Conservation (phyloP, 2,797 vertebrate species). For the Sparus aurata region DNA sequence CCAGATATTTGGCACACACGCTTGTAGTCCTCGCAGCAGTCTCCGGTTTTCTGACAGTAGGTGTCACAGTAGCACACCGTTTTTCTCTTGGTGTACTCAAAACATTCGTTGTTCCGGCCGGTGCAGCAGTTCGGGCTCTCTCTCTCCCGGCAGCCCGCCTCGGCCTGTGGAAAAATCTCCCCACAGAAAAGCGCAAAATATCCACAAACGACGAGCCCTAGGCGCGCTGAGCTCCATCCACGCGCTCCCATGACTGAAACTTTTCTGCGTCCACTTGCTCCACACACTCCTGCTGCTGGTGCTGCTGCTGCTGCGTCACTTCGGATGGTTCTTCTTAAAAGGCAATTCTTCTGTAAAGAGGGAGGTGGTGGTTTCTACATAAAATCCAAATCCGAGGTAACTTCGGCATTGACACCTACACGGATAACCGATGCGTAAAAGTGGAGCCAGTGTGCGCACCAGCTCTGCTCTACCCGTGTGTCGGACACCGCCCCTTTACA, state of each 20-base stretch:
- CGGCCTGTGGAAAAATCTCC: constrained; percentile 54
- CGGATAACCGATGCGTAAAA: constrained; percentile 68
- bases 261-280: constrained; percentile 41
- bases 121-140: constrained; percentile 86
- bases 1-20: constrained; percentile 84
- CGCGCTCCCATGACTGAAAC: constrained; percentile 74
- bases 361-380: constrained; percentile 8
- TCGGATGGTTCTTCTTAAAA: constrained; percentile 1
- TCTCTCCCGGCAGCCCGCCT: constrained; percentile 85
- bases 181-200: constrained; percentile 71
- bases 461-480: constrained; percentile 44
- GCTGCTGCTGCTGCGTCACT: constrained; percentile 2
- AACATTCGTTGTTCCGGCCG: constrained; percentile 89
- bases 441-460: constrained; percentile 47
- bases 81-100: constrained; percentile 71
- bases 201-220: constrained; percentile 69
- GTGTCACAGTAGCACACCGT: constrained; percentile 90
- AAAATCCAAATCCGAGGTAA: constrained; percentile 24
- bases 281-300: constrained; percentile 15
- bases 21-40: constrained; percentile 88
- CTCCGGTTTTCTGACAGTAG: constrained; percentile 88
- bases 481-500: constrained; percentile 74
- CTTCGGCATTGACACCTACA: constrained; percentile 23
- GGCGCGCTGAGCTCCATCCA: constrained; percentile 66
- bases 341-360: background rate